Percentiles rank a stretch among this genome's conserved stretches.
Conservation (phyloP, 1,140 invertebrate species). For the Procambarus virginalis region DNA sequence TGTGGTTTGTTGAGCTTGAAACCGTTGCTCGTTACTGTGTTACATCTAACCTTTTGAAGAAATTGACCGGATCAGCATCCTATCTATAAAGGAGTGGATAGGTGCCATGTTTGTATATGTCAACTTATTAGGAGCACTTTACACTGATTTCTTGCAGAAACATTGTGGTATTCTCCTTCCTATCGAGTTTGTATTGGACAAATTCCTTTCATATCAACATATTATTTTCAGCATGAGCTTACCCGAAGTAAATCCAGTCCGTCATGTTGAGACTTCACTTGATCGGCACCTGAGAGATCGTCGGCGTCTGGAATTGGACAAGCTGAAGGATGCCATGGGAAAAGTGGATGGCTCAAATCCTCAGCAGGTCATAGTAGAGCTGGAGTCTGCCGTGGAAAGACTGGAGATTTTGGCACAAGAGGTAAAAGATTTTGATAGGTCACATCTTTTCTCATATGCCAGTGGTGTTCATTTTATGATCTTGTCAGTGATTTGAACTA, state of each 20-base stretch:
- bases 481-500: too few species aligned
- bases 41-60: too few species aligned
- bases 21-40: too few species aligned
- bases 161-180: too few species aligned
- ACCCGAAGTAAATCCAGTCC: constrained; percentile 73
- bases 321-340: constrained; percentile 72
- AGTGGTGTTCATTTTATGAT: background rate
- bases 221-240: constrained; percentile 60
- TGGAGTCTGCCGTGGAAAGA: constrained; percentile 72
- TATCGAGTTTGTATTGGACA: too few species aligned
- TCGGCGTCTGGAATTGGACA: constrained; percentile 72
- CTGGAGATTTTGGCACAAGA: constrained; percentile 74
- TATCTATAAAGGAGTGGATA: too few species aligned
- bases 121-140: too few species aligned
- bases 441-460: background rate
- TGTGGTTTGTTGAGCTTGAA: too few species aligned
- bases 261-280: constrained; percentile 74
- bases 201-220: background rate
- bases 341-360: constrained; percentile 72
- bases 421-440: constrained; percentile 69
- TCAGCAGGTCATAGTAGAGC: constrained; percentile 73
- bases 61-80: too few species aligned
- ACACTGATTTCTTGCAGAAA: too few species aligned
- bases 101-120: too few species aligned
- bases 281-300: constrained; percentile 73